A percentile compares a stretch with the other conserved stretches of the same genome.
These are phyloP conservation scores for Brachystomella parvula DNA, from an alignment of 1,140 invertebrate species.

Conservation along the genomic window DNA sequence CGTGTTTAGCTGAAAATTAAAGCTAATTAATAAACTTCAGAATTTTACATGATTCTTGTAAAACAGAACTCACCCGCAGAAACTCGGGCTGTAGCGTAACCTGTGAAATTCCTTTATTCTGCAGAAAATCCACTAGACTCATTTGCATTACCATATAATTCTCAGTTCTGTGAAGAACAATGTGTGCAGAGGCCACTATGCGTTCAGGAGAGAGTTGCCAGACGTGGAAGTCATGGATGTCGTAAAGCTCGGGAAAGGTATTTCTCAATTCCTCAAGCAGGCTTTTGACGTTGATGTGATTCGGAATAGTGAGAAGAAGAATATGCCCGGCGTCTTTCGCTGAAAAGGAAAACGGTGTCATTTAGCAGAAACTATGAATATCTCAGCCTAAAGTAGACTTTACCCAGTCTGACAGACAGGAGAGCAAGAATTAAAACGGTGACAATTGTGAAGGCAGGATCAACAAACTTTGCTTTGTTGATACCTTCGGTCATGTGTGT, in stretches of 20 bases:
- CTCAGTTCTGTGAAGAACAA: constrained; percentile 58
- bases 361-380: constrained; percentile 31
- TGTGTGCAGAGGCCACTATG: constrained; percentile 63
- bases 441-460: constrained; percentile 60
- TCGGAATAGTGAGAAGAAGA: constrained; percentile 70
- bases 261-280: constrained; percentile 49
- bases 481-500: constrained; percentile 43
- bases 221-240: constrained; percentile 72
- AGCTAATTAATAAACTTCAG: neutral
- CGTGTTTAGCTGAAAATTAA: constrained; percentile 1
- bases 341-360: constrained; percentile 42
- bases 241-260: constrained; percentile 62
- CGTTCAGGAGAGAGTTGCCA: constrained; percentile 65
- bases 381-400: neutral
- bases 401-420: constrained; percentile 50
- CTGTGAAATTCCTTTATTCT: constrained; percentile 62
- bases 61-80: constrained; percentile 41
- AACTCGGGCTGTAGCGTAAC: constrained; percentile 74
- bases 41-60: neutral
- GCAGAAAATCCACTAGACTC: constrained; percentile 54
- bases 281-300: constrained; percentile 58
- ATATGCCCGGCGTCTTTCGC: constrained; percentile 70
- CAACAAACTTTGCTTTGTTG: constrained; percentile 56
- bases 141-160: constrained; percentile 41
- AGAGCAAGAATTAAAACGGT: constrained; percentile 55